phyloP scores from a whole-genome alignment of 2,888 invertebrate species.

The Hirtodrosophila trivittata region DNA sequence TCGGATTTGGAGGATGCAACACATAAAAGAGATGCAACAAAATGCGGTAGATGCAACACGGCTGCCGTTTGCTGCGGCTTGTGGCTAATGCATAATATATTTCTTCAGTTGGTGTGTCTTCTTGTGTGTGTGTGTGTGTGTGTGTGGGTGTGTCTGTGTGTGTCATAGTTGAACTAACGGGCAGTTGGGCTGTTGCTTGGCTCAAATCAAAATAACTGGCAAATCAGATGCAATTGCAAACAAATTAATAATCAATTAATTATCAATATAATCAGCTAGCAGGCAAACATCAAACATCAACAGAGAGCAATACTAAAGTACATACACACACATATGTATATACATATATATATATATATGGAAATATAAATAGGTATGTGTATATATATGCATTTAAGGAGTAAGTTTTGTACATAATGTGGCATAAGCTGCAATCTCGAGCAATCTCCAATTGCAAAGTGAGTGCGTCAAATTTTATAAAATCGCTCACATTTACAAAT shows the following conservation, averaged over 20 bases:
- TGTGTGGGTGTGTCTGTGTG: not conserved
- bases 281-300: constrained; percentile 2
- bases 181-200: not conserved
- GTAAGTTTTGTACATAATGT: constrained; percentile 55
- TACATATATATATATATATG: constrained; percentile 20
- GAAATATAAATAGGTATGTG: constrained; percentile 27
- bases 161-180: not conserved
- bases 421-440: constrained; percentile 80
- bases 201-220: not conserved
- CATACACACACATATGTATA: constrained; percentile 30
- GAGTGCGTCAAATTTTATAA: constrained; percentile 82
- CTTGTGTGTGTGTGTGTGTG: no score
- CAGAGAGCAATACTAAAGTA: constrained; percentile 30
- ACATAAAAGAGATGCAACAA: constrained; percentile 12
- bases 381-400: constrained; percentile 14
- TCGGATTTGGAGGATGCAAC: constrained; percentile 4
- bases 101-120: no score
- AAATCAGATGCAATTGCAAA: not conserved
- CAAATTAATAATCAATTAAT: not conserved
- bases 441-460: constrained; percentile 84
- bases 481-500: constrained; percentile 97
- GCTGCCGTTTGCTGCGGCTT: constrained; percentile 10
- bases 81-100: constrained; percentile 25
- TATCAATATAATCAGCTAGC: constrained; percentile 1
- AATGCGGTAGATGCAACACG: constrained; percentile 13